Evolutionary conservation across 2,888 invertebrate genomes (phyloP), one percentile per base, ranked within the genome.

Genomic region (Byasa hedistus): DNA sequence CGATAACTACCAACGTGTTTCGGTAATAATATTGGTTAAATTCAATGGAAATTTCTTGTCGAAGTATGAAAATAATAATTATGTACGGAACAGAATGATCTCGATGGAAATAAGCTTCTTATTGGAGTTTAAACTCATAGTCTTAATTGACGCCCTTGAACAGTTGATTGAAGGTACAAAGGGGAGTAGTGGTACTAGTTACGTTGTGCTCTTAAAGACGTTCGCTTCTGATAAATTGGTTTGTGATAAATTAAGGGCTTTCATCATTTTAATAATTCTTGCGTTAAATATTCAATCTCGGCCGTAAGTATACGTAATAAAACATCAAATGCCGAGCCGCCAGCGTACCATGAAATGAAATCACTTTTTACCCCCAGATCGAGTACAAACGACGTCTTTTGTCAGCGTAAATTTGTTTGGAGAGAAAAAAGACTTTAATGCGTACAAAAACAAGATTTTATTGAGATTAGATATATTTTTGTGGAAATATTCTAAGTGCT

Each of bases 291-390:
- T 68, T 57, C 62, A 59, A 63, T 68, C 44, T 63, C 59, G n/a
- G 58, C 10, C 51, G 24, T 54, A 63, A 52, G 39, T 32, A 36
- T 61, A 61, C 56, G 65, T 66, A 71, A 75, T 75, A 74, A 73
- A 68, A 70, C 69, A 58, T 24, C 52, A 44, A 58, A 64, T 58
- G 39, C 58, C 64, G 54, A 39, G n/a, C 39, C 58, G 39, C 52
- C n/a, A 64, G 27, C 69, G 72, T 71, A 69, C 74, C 79, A 73
- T 77, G 78, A 79, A 80, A 80, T 82, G 76, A 79, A 80, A 64
- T 69, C 65, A 66, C 68, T 68, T 68, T 69, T 68, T 61, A 69
- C 63, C 32, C 61, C 51, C 52, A 64, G 66, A 66, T 64, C 27
- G 52, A 54, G 39, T 22, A 64, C 64, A 54, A 54, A 64, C 60